A percentile compares a stretch with the other conserved stretches of the same genome.
phyloP scores from a whole-genome alignment of 2,888 invertebrate genomes.

The Stomorhina lunata region DNA sequence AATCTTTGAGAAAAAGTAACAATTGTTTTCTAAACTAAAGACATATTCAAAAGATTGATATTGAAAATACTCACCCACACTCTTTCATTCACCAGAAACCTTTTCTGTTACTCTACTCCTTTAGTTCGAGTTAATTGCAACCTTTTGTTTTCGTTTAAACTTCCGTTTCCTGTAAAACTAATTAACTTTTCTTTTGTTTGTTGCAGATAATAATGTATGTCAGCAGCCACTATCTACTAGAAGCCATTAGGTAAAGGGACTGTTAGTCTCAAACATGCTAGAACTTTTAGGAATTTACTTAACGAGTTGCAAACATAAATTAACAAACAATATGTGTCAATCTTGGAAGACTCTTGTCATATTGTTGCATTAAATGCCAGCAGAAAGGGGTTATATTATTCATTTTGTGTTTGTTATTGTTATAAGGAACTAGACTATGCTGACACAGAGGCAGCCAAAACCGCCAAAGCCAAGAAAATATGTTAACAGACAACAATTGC shows the following conservation, averaged over 20 bases:
- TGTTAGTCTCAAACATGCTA: too few relatives aligned
- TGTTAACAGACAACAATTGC: conserved; percentile 55
- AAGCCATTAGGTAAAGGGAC: too few relatives aligned
- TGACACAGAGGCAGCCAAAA: conserved; percentile 1
- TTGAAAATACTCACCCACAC: not conserved
- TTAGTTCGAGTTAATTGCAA: conserved; percentile 13
- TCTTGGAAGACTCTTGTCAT: conserved; percentile 22
- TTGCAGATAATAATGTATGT: conserved; percentile 37
- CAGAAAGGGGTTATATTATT: too few relatives aligned
- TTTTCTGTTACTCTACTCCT: not conserved
- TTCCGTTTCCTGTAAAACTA: conserved; percentile 54
- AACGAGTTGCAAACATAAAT: conserved; percentile 24
- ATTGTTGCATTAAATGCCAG: not conserved
- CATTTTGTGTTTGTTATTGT: too few relatives aligned
- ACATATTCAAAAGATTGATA: not conserved
- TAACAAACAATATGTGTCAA: conserved; percentile 56
- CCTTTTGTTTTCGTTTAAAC: conserved; percentile 35
- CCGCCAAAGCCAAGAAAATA: conserved; percentile 36
- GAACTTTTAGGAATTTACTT: too few relatives aligned
- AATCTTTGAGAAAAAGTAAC: too few relatives aligned
- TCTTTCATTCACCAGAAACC: not conserved
- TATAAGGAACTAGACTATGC: too few relatives aligned
- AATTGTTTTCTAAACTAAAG: not conserved
- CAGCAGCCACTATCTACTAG: not conserved
- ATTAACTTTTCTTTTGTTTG: conserved; percentile 54